Evolutionary conservation across 2,888 invertebrate genomes (phyloP).

Genomic region (Diploptera punctata): DNA sequence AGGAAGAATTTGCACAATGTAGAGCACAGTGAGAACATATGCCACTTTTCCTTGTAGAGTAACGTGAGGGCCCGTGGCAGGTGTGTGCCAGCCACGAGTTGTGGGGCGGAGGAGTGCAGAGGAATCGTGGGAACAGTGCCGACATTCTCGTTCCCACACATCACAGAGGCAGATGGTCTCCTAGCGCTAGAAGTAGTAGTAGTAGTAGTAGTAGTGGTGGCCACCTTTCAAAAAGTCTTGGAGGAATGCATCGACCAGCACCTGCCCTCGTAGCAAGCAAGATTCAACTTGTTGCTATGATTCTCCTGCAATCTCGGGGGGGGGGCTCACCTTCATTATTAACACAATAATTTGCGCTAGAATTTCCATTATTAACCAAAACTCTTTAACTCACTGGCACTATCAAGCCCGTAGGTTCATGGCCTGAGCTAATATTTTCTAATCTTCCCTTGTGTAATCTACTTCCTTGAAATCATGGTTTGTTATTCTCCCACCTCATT

Average conservation of each 20-base stretch:
- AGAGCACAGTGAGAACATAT: neutral
- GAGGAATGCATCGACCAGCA: slow-evolving; percentile 15
- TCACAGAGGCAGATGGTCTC: slow-evolving; percentile 41
- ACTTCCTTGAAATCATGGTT: too few species aligned
- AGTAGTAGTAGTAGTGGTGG: neutral
- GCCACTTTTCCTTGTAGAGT: neutral
- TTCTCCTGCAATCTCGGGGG: too few species aligned
- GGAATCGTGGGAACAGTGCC: slow-evolving; percentile 44
- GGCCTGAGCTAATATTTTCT: too few species aligned
- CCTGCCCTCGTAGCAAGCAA: slow-evolving; percentile 23
- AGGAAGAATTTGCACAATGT: neutral
- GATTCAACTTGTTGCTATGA: slow-evolving; percentile 6
- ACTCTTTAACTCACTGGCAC: too few species aligned
- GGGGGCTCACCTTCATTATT: too few species aligned
- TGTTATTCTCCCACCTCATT: too few species aligned
- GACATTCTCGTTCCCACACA: slow-evolving; percentile 44
- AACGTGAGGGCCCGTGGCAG: slow-evolving; percentile 45
- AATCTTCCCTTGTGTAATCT: too few species aligned
- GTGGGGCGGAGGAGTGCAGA: slow-evolving; percentile 17
- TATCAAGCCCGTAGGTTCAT: too few species aligned
- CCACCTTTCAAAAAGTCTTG: slow-evolving; percentile 9
- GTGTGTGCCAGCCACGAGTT: slow-evolving; percentile 45
- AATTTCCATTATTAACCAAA: too few species aligned
- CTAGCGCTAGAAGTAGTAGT: too few species aligned
- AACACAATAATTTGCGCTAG: too few species aligned